phyloP scores from a whole-genome alignment of 2,113 vertebrate species.

The Chauna torquata region DNA sequence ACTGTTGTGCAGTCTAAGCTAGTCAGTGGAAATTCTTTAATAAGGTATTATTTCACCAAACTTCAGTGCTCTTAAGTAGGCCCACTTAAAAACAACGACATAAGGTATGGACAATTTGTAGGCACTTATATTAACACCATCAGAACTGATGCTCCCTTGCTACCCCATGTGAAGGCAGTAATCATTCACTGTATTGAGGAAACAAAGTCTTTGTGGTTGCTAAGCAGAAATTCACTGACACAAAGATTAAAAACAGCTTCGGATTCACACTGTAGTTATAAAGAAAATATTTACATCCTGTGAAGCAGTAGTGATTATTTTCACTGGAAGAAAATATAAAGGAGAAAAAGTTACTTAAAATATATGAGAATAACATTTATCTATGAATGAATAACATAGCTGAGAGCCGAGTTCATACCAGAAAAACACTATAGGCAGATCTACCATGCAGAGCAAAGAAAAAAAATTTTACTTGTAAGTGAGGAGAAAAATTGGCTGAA shows the following conservation, averaged over 20 bases:
- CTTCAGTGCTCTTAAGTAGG: neutral
- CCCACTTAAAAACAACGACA: rapidly evolving
- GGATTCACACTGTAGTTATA: conserved; percentile 10
- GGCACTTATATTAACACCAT: neutral
- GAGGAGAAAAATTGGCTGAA: neutral
- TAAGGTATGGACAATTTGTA: neutral
- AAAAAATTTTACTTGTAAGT: neutral
- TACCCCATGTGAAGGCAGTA: neutral
- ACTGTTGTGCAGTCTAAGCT: neutral
- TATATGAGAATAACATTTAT: neutral
- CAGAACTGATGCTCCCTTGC: neutral
- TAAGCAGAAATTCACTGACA: conserved; percentile 49
- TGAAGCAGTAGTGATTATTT: conserved; percentile 10
- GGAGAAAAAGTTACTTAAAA: conserved; percentile 18
- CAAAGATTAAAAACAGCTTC: conserved; percentile 16
- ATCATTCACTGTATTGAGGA: conserved; percentile 4
- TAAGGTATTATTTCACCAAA: neutral
- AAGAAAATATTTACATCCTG: conserved; percentile 43
- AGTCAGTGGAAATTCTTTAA: neutral
- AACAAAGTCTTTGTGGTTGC: conserved; percentile 28
- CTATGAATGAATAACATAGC: neutral
- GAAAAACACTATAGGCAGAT: neutral
- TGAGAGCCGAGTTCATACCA: neutral
- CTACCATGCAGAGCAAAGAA: neutral
- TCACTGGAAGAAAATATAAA: conserved; percentile 17